Evolutionary conservation across 2,113 vertebrate genomes (phyloP).

Genomic region (Ctenomys sociabilis): DNA sequence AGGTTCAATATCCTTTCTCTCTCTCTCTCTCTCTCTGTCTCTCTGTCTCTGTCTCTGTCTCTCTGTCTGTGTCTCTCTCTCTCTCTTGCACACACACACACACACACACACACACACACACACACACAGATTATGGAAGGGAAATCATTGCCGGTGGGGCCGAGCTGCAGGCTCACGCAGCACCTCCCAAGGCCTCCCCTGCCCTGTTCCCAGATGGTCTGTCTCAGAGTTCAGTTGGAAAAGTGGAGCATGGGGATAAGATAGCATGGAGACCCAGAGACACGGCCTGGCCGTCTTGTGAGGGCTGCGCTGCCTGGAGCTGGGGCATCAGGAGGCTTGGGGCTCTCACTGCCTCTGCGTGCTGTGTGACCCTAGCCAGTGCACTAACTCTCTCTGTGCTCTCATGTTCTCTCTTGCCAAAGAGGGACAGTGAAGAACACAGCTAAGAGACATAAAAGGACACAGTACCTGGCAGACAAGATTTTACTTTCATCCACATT

Average conservation of each 20-base stretch:
- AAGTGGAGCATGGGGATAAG: fast-evolving
- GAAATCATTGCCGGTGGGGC: fast-evolving
- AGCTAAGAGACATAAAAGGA: fast-evolving
- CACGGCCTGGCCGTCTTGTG: not conserved
- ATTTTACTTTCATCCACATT: not conserved
- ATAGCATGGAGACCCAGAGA: not conserved
- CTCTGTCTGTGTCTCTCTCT: too few species aligned
- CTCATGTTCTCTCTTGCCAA: not conserved
- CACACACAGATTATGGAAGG: not conserved
- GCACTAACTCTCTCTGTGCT: not conserved
- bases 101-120: not conserved
- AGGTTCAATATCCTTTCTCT: not conserved
- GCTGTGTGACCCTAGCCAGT: not conserved
- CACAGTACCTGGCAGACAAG: not conserved
- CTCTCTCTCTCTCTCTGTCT: too few species aligned
- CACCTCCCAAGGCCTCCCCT: not conserved
- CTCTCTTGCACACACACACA: too few species aligned
- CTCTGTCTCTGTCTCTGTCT: too few species aligned
- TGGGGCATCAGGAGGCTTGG: not conserved
- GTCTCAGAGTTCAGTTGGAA: not conserved
- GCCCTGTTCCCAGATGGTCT: not conserved
- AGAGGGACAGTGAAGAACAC: not conserved
- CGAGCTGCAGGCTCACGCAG: not conserved
- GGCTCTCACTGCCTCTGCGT: not conserved
- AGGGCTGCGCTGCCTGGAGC: not conserved